A percentile compares a stretch with the other conserved stretches of the same genome.
Evolutionary conservation across 2,797 vertebrate genomes (phyloP).

Genomic region (Acipenser transmontanus): DNA sequence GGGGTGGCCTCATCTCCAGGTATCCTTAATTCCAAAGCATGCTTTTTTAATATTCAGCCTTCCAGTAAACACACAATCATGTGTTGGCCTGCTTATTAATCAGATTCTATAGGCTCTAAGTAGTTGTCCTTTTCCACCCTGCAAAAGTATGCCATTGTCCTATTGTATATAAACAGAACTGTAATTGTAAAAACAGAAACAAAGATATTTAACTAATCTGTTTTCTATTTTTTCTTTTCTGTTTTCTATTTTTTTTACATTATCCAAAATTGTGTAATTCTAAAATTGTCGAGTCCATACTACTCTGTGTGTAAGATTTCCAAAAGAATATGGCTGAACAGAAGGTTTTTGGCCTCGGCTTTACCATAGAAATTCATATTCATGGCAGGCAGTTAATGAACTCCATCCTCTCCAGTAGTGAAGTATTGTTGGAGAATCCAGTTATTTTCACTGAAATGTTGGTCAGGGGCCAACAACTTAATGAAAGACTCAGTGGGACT

Average conservation of each 20-base stretch:
- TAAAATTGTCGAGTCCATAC: no score
- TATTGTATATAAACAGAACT: neutral
- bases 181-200: neutral
- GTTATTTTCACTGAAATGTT: neutral
- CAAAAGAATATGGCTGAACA: no score
- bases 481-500: conserved; percentile 20
- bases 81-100: conserved; percentile 11
- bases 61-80: neutral
- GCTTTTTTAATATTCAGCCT: neutral
- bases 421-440: conserved; percentile 31
- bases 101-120: conserved; percentile 3
- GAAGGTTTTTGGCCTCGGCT: no score
- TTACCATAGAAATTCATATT: neutral
- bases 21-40: neutral
- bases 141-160: neutral
- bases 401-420: conserved; percentile 31
- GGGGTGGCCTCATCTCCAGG: neutral
- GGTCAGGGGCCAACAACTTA: conserved; percentile 29
- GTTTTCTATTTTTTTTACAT: conserved; percentile 1
- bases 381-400: conserved; percentile 25
- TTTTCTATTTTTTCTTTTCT: conserved; percentile 12
- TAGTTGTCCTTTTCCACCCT: neutral
- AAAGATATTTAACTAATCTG: neutral
- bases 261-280: no score
- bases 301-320: no score